These are phyloP conservation scores for Acanthosepion pharaonis DNA, from an alignment of 2,888 invertebrate species.

Conservation along the genomic window DNA sequence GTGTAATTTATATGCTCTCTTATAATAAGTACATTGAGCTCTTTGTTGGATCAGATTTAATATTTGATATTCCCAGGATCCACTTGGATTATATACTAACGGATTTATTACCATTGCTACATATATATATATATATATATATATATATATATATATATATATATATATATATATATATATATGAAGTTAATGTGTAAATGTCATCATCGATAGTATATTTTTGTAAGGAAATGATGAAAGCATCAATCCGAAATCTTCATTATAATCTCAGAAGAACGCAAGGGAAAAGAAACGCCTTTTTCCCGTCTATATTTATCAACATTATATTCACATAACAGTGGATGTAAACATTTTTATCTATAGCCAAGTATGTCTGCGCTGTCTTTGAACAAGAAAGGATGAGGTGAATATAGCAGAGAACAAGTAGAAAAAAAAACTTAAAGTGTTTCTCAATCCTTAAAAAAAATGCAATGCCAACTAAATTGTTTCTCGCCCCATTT, in stretches of 20 bases:
- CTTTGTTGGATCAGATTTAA: too few relatives aligned
- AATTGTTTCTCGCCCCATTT: too few relatives aligned
- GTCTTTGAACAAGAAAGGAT: neutral
- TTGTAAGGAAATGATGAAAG: neutral
- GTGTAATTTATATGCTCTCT: too few relatives aligned
- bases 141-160: too few relatives aligned
- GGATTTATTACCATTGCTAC: too few relatives aligned
- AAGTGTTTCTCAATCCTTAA: neutral
- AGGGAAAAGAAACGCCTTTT: neutral
- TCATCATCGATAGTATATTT: neutral
- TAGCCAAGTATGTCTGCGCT: neutral
- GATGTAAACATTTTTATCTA: neutral
- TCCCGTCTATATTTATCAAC: neutral
- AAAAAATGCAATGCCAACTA: too few relatives aligned
- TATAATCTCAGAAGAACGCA: neutral
- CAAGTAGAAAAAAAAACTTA: neutral
- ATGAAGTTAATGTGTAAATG: neutral
- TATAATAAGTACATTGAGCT: too few relatives aligned
- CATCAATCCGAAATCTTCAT: neutral
- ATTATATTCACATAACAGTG: neutral
- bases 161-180: neutral
- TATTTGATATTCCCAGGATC: too few relatives aligned
- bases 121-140: neutral
- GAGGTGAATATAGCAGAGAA: neutral
- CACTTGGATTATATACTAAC: too few relatives aligned